These are phyloP conservation scores for Trissolcus basalis DNA, from an alignment of 1,140 invertebrate species.

Conservation along the genomic window DNA sequence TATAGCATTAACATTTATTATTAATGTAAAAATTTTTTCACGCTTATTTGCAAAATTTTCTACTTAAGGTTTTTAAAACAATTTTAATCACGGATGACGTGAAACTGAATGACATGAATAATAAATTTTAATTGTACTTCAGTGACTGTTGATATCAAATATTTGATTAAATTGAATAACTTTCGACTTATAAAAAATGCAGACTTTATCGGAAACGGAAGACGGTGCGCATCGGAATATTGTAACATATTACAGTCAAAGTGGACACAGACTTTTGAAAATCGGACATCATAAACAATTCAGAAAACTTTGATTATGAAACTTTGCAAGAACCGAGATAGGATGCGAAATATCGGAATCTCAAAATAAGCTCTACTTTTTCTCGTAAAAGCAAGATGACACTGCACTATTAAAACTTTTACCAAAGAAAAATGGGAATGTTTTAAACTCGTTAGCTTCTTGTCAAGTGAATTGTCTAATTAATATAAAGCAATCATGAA, in stretches of 20 bases:
- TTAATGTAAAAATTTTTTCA: conserved; percentile 43
- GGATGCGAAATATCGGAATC: conserved; percentile 57
- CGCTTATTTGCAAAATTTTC: conserved; percentile 16
- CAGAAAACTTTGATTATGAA: conserved; percentile 75
- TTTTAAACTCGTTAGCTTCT: conserved; percentile 42
- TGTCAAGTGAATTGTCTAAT: conserved; percentile 47
- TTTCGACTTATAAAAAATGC: conserved; percentile 23
- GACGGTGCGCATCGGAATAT: conserved; percentile 48
- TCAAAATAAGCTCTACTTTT: conserved; percentile 55
- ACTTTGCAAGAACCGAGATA: conserved; percentile 65
- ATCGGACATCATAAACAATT: conserved; percentile 73
- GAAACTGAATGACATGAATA: too few species aligned
- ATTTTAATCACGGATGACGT: too few species aligned
- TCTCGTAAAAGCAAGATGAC: conserved; percentile 62
- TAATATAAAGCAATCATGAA: conserved; percentile 37
- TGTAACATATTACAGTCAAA: conserved; percentile 54
- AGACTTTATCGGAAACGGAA: conserved; percentile 32
- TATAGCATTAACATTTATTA: conserved; percentile 49
- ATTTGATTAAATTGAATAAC: conserved; percentile 4
- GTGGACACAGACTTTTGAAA: conserved; percentile 44
- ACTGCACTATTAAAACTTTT: conserved; percentile 67
- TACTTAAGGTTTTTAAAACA: too few species aligned
- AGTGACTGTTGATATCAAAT: background rate
- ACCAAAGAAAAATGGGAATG: conserved; percentile 43
- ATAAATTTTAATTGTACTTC: too few species aligned